Evolutionary conservation across 2,797 vertebrate genomes (phyloP), one percentile per base, ranked within the genome.

Genomic region (Myotis vivesi): DNA sequence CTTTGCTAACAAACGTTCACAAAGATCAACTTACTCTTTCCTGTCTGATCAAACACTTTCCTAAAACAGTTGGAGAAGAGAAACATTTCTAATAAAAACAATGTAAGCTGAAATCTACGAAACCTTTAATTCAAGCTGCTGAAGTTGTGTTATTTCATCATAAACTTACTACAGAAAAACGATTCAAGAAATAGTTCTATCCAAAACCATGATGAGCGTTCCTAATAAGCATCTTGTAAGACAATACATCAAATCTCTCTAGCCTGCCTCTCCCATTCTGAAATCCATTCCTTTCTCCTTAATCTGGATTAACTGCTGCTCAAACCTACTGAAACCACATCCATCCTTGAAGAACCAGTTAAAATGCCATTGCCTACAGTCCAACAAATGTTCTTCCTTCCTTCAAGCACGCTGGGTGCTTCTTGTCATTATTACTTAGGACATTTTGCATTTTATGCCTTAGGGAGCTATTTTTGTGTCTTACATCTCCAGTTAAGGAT

Each of bases 81-180:
- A 96, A 95, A 73, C 3, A 2, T 44, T 96, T 97, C 95, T 91
- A 91, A 96, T 92, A 91, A 77, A 96, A 92, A 66, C 38, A 53
- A 25, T 33, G 12, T 76, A 71, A 80, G n/a, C 4, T 3, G 38
- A 22, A 91, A 91, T 38, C 49, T 36, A 36, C n/a, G 81, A 96
- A 95, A 83, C 55, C 11, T 91, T 94, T n/a, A 73, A 36, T 90
- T 94, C 8, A 68, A 94, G 49, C 15, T 77, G 64, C 33, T 83
- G 22, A 95, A 87, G 92, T 66, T 69, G 85, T 46, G 36, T 91
- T 46, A 82, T 88, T 97, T 93, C 20, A 64, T 83, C 33, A 76
- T 80, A 95, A 95, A 89, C 59, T 72, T 3, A 51, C n/a, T 51
- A 44, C 9, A 90, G 44, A 90, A 80, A 49, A 95, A 94, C 71